A percentile compares a stretch with the other conserved stretches of the same genome.
Evolutionary conservation across 2,113 vertebrate genomes (phyloP).

Genomic region (Recurvirostra avosetta): DNA sequence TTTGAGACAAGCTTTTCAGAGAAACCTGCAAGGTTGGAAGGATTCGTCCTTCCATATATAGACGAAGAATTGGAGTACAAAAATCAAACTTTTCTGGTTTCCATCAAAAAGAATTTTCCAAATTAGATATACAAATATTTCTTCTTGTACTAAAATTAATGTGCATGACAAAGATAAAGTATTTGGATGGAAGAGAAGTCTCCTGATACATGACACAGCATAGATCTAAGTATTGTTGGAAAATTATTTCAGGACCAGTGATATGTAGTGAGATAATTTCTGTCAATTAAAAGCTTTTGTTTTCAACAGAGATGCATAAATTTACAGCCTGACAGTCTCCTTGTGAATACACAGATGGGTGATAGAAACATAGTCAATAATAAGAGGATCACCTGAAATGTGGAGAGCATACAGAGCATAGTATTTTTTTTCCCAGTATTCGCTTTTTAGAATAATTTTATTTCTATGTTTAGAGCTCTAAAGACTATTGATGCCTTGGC

Average conservation of each 20-base stretch:
- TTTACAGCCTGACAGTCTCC: neutral
- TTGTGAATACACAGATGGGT: neutral
- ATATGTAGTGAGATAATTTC: neutral
- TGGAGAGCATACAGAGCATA: neutral
- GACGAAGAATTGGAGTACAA: neutral
- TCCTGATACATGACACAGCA: neutral
- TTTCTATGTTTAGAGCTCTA: constrained; percentile 80
- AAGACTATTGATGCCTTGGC: constrained; percentile 89
- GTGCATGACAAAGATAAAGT: neutral
- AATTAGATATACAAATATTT: neutral
- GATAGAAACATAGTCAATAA: neutral
- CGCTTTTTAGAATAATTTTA: neutral
- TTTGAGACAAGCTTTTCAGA: neutral
- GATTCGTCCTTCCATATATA: neutral
- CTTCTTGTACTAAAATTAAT: neutral
- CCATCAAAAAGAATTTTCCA: neutral
- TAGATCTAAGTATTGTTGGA: neutral
- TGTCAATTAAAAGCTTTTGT: neutral
- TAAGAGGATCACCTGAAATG: neutral
- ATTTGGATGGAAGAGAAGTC: neutral
- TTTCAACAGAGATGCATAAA: neutral
- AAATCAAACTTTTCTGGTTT: neutral
- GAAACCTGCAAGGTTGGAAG: neutral
- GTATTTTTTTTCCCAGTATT: neutral
- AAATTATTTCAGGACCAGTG: neutral